Conservation (phyloP, 92 coral and sea anemone genomes). For the Pocillopora meandrina region DNA sequence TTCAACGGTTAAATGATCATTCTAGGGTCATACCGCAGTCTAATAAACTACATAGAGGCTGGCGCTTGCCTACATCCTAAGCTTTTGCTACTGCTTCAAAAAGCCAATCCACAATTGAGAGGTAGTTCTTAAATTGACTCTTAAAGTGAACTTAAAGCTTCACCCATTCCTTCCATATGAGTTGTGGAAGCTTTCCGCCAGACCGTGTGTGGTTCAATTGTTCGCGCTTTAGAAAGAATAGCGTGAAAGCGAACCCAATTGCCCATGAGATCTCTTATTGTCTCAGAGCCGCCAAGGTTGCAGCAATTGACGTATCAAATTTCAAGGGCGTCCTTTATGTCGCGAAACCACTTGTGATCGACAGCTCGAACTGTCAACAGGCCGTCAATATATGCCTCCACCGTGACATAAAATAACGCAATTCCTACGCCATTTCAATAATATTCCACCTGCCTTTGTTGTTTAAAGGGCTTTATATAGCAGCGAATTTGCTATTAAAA, state of each 20-base stretch:
- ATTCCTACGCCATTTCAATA: constrained; percentile 26
- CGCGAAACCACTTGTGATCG: constrained; percentile 82
- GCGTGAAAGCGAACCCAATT: constrained; percentile 74
- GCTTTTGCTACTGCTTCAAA: neutral
- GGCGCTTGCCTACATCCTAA: neutral
- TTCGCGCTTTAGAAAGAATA: constrained; percentile 66
- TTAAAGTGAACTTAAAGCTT: constrained; percentile 40
- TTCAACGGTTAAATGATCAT: constrained; percentile 36
- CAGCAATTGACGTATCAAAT: constrained; percentile 76
- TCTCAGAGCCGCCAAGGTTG: constrained; percentile 72
- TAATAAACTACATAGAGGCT: constrained; percentile 10
- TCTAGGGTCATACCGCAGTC: constrained; percentile 23
- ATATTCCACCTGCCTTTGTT: constrained; percentile 28
- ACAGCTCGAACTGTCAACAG: constrained; percentile 82
- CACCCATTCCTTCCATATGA: constrained; percentile 36
- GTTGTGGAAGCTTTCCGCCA: constrained; percentile 60
- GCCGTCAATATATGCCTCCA: constrained; percentile 70
- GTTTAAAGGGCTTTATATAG: constrained; percentile 28
- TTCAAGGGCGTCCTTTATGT: constrained; percentile 73
- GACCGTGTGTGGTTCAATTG: constrained; percentile 67
- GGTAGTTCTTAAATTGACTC: constrained; percentile 50
- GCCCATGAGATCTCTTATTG: constrained; percentile 82
- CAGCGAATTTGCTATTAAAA: constrained; percentile 26
- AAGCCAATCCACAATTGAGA: constrained; percentile 27
- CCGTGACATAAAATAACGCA: constrained; percentile 73